phyloP scores from a whole-genome alignment of 2,797 vertebrate genomes.

The Falco rusticolus region DNA sequence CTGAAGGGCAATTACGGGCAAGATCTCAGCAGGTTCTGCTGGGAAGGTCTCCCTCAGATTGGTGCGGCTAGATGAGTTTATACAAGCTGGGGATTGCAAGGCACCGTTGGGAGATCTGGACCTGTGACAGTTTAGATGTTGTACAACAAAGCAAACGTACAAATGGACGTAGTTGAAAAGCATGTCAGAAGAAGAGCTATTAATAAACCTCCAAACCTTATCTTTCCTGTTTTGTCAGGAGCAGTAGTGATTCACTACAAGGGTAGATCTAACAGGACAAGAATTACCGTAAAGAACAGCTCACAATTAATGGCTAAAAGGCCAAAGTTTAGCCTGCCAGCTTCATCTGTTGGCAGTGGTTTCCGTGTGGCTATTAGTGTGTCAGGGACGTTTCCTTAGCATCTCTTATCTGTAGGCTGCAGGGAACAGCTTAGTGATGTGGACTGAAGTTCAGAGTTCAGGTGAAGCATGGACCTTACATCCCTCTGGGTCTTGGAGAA shows the following conservation, averaged over 20 bases:
- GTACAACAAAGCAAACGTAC: not conserved
- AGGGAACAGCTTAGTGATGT: not conserved
- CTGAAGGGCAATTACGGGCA: not conserved
- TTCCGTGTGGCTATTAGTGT: not conserved
- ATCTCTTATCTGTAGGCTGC: not conserved
- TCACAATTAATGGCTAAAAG: not conserved
- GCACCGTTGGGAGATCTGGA: not conserved
- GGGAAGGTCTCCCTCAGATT: not conserved
- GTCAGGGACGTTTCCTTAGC: not conserved
- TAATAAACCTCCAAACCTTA: not conserved
- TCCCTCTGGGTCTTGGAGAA: not conserved
- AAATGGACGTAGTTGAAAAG: not conserved
- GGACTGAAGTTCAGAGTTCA: not conserved
- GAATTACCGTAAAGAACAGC: constrained; percentile 12
- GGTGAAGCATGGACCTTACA: not conserved
- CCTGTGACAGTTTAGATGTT: not conserved
- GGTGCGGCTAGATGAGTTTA: not conserved
- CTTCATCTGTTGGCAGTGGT: not conserved
- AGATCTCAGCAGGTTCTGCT: not conserved
- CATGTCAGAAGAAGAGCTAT: not conserved
- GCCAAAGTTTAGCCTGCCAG: not conserved
- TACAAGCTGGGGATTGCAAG: not conserved
- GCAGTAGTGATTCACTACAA: not conserved
- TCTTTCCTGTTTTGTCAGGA: not conserved
- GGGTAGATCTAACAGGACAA: not conserved